Conservation (phyloP, 2,113 vertebrate species). For the Pipra filicauda region DNA sequence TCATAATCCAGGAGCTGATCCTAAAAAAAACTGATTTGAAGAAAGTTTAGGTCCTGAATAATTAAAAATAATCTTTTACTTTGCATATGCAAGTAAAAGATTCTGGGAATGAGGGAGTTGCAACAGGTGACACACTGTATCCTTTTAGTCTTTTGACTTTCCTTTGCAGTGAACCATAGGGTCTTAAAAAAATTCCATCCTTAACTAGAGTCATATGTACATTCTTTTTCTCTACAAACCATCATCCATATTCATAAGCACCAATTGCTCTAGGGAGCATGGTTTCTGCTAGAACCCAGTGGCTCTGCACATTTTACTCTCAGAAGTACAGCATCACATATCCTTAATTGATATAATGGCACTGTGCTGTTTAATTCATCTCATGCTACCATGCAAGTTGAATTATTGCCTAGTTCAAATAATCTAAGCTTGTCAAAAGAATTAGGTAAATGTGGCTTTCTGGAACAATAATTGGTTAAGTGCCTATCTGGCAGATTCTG, state of each 20-base stretch:
- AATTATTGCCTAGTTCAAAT: slow-evolving; percentile 26
- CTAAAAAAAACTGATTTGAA: background rate
- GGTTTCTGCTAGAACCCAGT: background rate
- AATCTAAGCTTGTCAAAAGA: slow-evolving; percentile 1
- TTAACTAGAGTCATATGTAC: background rate
- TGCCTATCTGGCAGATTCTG: background rate
- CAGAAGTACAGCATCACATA: background rate
- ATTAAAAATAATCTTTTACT: background rate
- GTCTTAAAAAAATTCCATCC: background rate
- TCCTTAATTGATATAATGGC: background rate
- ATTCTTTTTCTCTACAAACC: background rate
- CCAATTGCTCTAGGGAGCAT: background rate
- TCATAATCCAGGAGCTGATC: background rate
- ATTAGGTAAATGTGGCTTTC: slow-evolving; percentile 3
- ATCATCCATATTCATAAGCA: background rate
- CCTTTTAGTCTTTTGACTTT: background rate
- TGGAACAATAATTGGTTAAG: slow-evolving; percentile 30
- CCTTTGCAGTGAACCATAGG: background rate
- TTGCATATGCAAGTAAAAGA: background rate
- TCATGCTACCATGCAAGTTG: background rate
- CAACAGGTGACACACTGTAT: background rate
- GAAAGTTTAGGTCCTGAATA: background rate
- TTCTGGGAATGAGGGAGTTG: background rate
- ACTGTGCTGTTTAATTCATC: background rate
- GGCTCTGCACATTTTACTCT: background rate